These are phyloP conservation scores for Dasyprocta punctata DNA, from an alignment of 2,113 vertebrate genomes.

Conservation along the genomic window DNA sequence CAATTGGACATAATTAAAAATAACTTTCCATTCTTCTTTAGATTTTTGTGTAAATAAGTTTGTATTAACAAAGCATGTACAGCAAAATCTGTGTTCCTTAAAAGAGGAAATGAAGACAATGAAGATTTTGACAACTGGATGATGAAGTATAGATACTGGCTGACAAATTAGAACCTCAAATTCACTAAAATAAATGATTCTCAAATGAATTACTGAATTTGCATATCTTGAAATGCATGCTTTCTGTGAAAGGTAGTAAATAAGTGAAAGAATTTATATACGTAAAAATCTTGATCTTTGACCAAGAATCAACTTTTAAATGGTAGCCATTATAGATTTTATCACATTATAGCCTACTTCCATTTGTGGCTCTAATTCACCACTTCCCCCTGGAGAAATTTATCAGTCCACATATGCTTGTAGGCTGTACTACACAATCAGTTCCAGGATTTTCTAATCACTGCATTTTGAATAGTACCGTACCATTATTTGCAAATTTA, in stretches of 20 bases:
- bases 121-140: neutral
- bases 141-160: neutral
- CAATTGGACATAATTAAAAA: neutral
- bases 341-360: neutral
- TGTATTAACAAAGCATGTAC: neutral
- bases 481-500: conserved; percentile 23
- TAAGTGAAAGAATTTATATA: neutral
- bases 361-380: neutral
- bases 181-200: conserved; percentile 7
- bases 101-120: neutral
- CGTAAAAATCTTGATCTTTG: neutral
- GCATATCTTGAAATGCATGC: neutral
- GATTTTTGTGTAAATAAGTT: neutral
- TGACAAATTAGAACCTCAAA: conserved; percentile 16
- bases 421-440: neutral
- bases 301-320: neutral
- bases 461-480: conserved; percentile 10
- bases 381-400: neutral
- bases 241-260: neutral
- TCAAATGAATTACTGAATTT: neutral
- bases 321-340: neutral
- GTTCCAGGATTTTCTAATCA: neutral
- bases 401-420: neutral
- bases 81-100: neutral
- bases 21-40: neutral